Conservation (phyloP, 2,888 invertebrate species). For the Galerucella calmariensis region DNA sequence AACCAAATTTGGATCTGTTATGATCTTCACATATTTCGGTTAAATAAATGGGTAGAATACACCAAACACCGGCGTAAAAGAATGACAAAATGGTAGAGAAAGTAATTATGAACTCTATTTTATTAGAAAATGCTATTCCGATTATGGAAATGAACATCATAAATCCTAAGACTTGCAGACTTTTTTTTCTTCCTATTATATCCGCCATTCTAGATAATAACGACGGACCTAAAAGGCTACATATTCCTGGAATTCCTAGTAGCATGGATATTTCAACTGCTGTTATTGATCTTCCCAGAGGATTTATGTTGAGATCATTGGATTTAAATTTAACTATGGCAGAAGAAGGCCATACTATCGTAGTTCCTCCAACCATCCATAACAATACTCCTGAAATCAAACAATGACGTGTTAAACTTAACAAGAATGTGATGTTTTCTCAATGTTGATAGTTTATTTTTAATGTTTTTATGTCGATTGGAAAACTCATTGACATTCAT, state of each 20-base stretch:
- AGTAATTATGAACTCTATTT: conserved; percentile 20
- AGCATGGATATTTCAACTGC: conserved; percentile 43
- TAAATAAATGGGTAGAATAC: not conserved
- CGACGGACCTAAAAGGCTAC: conserved; percentile 39
- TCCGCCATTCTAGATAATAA: conserved; percentile 37
- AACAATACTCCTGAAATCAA: conserved; percentile 10
- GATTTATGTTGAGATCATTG: conserved; percentile 14
- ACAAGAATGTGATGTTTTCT: too few species aligned
- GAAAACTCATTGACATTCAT: too few species aligned
- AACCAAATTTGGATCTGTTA: not conserved
- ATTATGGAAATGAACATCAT: conserved; percentile 70
- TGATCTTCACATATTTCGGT: too few species aligned
- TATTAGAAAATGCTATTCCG: conserved; percentile 35
- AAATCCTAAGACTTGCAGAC: conserved; percentile 70
- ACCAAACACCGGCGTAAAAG: not conserved
- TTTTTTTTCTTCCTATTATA: conserved; percentile 71
- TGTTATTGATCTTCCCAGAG: conserved; percentile 25
- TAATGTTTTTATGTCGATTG: too few species aligned
- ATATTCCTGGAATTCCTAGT: conserved; percentile 39
- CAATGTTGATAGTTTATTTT: too few species aligned
- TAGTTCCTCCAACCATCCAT: conserved; percentile 5
- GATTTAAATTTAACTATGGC: conserved; percentile 14
- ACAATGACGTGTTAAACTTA: not conserved
- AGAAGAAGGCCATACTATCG: conserved; percentile 14
- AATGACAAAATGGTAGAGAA: not conserved